A percentile compares a stretch with the other conserved stretches of the same genome.
These are phyloP conservation scores for Chaetura pelagica DNA, from an alignment of 2,113 vertebrate species.

Conservation along the genomic window DNA sequence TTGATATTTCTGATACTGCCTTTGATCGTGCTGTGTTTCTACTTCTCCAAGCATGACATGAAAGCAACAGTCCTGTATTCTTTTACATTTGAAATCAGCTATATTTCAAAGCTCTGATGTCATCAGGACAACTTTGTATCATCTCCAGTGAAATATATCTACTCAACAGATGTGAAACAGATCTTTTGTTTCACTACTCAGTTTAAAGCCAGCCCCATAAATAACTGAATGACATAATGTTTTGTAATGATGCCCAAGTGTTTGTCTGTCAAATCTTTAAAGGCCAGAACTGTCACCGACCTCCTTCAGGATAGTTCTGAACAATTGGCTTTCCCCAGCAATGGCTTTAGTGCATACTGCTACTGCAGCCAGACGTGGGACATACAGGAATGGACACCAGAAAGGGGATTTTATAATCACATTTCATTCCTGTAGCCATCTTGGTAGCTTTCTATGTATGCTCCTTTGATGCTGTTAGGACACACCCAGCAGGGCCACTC, in stretches of 20 bases:
- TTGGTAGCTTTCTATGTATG: background rate
- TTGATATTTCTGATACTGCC: background rate
- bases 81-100: constrained; percentile 33
- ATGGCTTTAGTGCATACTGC: background rate
- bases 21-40: constrained; percentile 42
- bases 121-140: constrained; percentile 26
- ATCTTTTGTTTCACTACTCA: constrained; percentile 1
- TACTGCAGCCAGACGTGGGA: background rate
- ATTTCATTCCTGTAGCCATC: background rate
- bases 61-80: constrained; percentile 13
- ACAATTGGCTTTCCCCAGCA: background rate
- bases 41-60: constrained; percentile 10
- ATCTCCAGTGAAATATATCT: constrained; percentile 40
- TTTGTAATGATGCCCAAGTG: background rate
- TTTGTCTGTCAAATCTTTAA: background rate
- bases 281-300: background rate
- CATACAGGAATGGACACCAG: background rate
- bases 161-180: constrained; percentile 38
- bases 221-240: background rate
- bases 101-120: constrained; percentile 53
- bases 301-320: background rate
- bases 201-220: constrained; percentile 1
- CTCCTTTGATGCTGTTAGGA: background rate
- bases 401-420: background rate
- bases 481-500: background rate